Evolutionary conservation across 2,888 invertebrate species (phyloP), one percentile per base, ranked within the genome.

Genomic region (Panzeria rudis): DNA sequence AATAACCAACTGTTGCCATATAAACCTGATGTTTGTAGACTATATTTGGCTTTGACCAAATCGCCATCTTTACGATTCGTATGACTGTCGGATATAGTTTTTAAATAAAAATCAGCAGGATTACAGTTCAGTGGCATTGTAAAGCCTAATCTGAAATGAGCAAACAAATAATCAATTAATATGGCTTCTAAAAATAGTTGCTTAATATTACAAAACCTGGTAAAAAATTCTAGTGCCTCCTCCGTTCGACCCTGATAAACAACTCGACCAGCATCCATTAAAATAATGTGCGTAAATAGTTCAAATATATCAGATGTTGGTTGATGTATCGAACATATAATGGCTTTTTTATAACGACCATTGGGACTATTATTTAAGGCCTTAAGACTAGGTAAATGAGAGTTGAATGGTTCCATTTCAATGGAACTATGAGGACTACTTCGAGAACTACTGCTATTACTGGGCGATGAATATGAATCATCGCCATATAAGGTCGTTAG

Each of bases 281-380:
- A 93, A 38, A 96, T 94, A 8, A 97, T 94, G 89, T 96, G 94
- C 84, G 97, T 96, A 93, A 98, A 98, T 88, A 96, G 93, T 88
- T 96, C 96, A 89, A 97, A 97, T 54, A 96, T 94, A 86, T 97
- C 97, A 0, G 97, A 97, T 3, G 97, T 96, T 0, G 98, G 98
- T 91, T 98, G 98, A 92, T 98, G 98, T 62, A 98, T 96, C 0
- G 98, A 97, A 89, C 97, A 96, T 71, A 98, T 94, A 44, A 98
- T 95, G 25, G 97, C 95, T 93, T 97, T 96, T 78, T 89, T 89
- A 29, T 87, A 89, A 1, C 72, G 88, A 0, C 89, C 90, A 69
- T 88, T 89, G 7, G 90, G 87, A 54, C 89, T 88, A 64, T 87
- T 87, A 72, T 88, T 90, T 11, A 89, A 56, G 92, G 88, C 76